Conservation (phyloP, 2,888 invertebrate genomes). For the Encarsia formosa region DNA sequence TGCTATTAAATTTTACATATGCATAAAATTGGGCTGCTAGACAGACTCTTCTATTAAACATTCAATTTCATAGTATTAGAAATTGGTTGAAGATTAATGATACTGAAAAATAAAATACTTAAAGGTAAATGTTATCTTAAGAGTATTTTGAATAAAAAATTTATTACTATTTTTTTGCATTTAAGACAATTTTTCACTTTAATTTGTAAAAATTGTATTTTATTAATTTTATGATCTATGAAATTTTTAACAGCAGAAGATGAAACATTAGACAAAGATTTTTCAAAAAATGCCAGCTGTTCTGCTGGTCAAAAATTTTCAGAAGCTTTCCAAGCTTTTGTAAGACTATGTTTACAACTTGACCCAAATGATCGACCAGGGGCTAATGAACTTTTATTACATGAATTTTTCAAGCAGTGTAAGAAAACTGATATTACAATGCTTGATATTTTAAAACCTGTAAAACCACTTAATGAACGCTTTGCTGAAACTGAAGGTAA, state of each 20-base stretch:
- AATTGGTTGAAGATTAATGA: too few relatives aligned
- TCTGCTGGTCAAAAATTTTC: conserved; percentile 60
- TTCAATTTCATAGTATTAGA: too few relatives aligned
- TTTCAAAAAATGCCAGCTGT: conserved; percentile 22
- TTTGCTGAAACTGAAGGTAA: conserved; percentile 56
- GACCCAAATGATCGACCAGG: conserved; percentile 68
- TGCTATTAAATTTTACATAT: neutral
- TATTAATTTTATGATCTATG: neutral
- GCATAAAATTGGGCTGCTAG: too few relatives aligned
- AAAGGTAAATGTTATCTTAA: too few relatives aligned
- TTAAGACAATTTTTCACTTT: neutral
- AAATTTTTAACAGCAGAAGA: conserved; percentile 28
- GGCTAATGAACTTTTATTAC: conserved; percentile 65
- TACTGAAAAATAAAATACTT: neutral
- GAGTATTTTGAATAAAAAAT: too few relatives aligned
- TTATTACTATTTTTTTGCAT: neutral
- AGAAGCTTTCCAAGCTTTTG: conserved; percentile 73
- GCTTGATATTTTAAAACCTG: conserved; percentile 64
- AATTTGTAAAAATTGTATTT: neutral
- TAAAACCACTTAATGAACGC: conserved; percentile 63
- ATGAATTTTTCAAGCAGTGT: conserved; percentile 74
- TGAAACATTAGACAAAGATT: conserved; percentile 28
- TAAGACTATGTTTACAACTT: conserved; percentile 67
- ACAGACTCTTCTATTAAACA: neutral
- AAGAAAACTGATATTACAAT: conserved; percentile 58